phyloP scores from a whole-genome alignment of 2,113 vertebrate genomes.

The Nannospalax galili region DNA sequence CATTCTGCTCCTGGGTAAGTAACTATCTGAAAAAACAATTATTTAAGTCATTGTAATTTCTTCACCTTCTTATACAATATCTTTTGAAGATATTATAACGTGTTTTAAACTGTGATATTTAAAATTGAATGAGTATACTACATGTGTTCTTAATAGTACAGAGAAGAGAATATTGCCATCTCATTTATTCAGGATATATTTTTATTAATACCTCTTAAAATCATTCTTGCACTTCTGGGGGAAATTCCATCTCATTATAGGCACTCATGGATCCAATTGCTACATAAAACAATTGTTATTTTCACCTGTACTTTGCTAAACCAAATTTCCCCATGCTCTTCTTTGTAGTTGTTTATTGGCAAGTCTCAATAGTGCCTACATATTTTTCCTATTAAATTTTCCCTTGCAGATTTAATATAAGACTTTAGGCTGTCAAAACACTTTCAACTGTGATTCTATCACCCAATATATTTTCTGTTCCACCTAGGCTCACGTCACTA shows the following conservation, averaged over 20 bases:
- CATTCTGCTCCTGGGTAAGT: not conserved
- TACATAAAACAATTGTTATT: conserved; percentile 33
- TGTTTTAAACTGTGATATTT: conserved; percentile 41
- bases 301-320: conserved; percentile 32
- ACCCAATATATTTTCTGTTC: not conserved
- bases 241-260: not conserved
- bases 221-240: not conserved
- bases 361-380: not conserved
- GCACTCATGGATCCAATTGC: not conserved
- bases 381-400: not conserved
- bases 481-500: not conserved
- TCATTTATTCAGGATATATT: conserved; percentile 54
- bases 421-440: not conserved
- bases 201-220: conserved; percentile 52
- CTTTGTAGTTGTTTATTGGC: not conserved
- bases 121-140: conserved; percentile 29
- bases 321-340: not conserved
- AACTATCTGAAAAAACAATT: not conserved
- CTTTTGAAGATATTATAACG: conserved; percentile 45
- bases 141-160: not conserved
- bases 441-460: not conserved
- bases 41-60: conserved; percentile 17
- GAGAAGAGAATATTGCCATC: conserved; percentile 24
- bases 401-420: not conserved
- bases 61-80: not conserved